A percentile compares a stretch with the other conserved stretches of the same genome.
phyloP scores from a whole-genome alignment of 1,140 invertebrate species.

The Tetraneura akinire region DNA sequence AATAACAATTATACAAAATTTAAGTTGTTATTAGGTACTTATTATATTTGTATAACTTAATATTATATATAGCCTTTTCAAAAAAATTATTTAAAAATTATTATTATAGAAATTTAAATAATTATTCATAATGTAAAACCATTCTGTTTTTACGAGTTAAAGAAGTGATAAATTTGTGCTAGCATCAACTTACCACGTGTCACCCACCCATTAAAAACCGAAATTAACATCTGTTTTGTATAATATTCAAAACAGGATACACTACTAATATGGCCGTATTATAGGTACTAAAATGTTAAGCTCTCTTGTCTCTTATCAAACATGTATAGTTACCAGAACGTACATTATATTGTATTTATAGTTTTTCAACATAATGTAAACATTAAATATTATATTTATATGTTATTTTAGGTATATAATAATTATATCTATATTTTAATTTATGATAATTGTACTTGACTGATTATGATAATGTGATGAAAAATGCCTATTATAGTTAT shows the following conservation, averaged over 20 bases:
- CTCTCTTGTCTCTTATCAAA: conserved; percentile 37
- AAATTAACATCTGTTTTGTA: conserved; percentile 47
- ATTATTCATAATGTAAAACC: background rate
- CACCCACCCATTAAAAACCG: conserved; percentile 9
- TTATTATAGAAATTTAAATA: too few relatives aligned
- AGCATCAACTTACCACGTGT: conserved; percentile 27
- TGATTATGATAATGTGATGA: too few relatives aligned
- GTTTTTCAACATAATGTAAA: background rate
- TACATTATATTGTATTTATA: conserved; percentile 13
- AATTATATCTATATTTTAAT: background rate
- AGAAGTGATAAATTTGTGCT: background rate
- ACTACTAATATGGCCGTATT: background rate
- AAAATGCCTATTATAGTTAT: too few relatives aligned
- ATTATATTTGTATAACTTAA: background rate
- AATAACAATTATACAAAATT: too few relatives aligned
- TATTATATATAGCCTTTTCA: too few relatives aligned
- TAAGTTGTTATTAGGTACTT: too few relatives aligned
- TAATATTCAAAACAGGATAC: conserved; percentile 8
- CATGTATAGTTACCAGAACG: conserved; percentile 7
- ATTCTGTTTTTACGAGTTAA: background rate
- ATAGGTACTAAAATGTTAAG: conserved; percentile 11
- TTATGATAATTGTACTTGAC: background rate
- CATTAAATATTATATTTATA: background rate
- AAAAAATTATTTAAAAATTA: too few relatives aligned
- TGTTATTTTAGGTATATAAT: background rate